Evolutionary conservation across 2,113 vertebrate genomes (phyloP).

Genomic region (Typhlomys cinereus): DNA sequence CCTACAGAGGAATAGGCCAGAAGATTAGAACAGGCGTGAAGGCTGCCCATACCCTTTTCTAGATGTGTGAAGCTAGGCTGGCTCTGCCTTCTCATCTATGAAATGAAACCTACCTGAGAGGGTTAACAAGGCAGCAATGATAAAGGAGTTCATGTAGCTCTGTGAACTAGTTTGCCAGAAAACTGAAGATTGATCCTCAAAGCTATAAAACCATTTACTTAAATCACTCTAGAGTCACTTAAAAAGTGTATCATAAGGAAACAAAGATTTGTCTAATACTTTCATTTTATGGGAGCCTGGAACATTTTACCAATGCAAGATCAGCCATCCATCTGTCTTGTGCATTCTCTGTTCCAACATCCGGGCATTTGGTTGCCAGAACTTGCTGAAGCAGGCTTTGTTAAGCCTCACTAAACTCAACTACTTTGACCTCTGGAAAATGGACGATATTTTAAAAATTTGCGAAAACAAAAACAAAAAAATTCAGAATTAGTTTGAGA

Average conservation of each 20-base stretch:
- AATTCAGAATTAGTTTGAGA: constrained; percentile 33
- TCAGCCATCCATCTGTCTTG: neutral
- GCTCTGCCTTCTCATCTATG: neutral
- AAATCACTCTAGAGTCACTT: neutral
- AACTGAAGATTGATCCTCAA: neutral
- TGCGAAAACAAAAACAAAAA: constrained; percentile 17
- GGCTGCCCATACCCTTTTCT: neutral
- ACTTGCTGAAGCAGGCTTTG: neutral
- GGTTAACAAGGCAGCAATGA: neutral
- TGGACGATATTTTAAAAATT: constrained; percentile 21
- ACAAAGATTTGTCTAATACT: neutral
- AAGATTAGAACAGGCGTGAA: neutral
- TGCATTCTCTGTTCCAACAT: neutral
- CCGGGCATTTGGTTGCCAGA: neutral
- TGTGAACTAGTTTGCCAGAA: neutral
- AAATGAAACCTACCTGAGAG: neutral
- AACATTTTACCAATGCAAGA: neutral
- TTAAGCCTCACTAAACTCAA: neutral
- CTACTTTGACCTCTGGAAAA: constrained; percentile 5
- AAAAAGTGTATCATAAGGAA: neutral
- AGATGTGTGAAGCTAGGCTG: neutral
- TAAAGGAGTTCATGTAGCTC: neutral
- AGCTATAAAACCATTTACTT: constrained; percentile 22
- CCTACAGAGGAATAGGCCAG: neutral
- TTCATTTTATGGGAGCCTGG: neutral